phyloP scores from a whole-genome alignment of 1,140 invertebrate species.

The Eriocheir sinensis region DNA sequence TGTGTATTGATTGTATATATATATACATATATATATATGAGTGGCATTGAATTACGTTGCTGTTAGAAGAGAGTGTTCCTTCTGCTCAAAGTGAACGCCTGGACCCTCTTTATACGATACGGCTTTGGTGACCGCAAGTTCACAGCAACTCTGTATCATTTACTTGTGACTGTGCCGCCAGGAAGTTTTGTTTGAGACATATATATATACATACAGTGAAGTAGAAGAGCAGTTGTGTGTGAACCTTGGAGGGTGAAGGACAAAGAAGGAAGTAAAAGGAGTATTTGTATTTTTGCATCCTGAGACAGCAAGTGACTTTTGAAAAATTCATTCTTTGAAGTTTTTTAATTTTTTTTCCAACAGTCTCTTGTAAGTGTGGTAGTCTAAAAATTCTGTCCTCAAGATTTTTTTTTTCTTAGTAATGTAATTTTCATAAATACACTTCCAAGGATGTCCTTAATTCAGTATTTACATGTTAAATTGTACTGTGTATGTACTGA shows the following conservation, averaged over 20 bases:
- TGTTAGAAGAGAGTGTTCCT: constrained; percentile 72
- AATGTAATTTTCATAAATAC: constrained; percentile 63
- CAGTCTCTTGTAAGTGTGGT: constrained; percentile 46
- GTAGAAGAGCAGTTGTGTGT: constrained; percentile 33
- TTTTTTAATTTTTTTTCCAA: constrained; percentile 45
- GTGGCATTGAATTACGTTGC: constrained; percentile 59
- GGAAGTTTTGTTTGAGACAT: constrained; percentile 9
- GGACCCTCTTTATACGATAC: constrained; percentile 52
- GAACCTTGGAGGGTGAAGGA: constrained; percentile 46
- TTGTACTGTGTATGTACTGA: constrained; percentile 70
- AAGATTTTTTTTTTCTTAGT: constrained; percentile 48
- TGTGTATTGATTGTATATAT: constrained; percentile 46
- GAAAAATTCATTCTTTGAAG: constrained; percentile 45
- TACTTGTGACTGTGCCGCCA: constrained; percentile 45
- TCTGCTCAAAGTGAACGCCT: constrained; percentile 75
- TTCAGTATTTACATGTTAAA: constrained; percentile 72
- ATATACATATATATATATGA: constrained; percentile 63
- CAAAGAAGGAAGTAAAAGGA: constrained; percentile 56
- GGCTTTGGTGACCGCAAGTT: constrained; percentile 61
- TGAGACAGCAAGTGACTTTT: constrained; percentile 71
- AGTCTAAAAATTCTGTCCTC: constrained; percentile 61
- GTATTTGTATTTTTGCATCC: constrained; percentile 70
- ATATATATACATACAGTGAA: constrained; percentile 41
- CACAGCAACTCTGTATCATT: constrained; percentile 55
- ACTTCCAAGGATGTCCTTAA: constrained; percentile 66